A percentile compares a stretch with the other conserved stretches of the same genome.
phyloP scores from a whole-genome alignment of 2,113 vertebrate genomes.

The Thinocorus orbignyianus region DNA sequence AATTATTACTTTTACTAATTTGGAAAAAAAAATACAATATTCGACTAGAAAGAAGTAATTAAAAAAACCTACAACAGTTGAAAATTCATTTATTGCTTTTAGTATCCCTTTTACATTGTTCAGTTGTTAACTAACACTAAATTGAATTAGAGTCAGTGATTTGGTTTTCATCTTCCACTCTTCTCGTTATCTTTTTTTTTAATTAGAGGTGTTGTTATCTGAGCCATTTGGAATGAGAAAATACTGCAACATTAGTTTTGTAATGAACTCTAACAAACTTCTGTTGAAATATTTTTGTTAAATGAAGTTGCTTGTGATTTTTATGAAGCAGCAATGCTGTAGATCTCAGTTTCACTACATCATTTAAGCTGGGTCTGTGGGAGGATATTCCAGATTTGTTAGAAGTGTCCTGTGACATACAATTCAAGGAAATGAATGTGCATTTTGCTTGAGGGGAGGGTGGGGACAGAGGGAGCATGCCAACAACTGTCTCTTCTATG shows the following conservation, averaged over 20 bases:
- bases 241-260: neutral
- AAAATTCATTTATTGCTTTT: neutral
- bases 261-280: neutral
- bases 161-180: neutral
- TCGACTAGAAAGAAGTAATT: neutral
- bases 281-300: neutral
- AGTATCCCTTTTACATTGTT: neutral
- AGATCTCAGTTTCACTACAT: neutral
- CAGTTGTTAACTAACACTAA: neutral
- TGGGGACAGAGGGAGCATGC: neutral
- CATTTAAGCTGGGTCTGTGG: neutral
- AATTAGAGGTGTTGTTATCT: neutral
- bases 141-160: neutral
- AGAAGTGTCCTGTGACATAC: neutral
- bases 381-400: neutral
- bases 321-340: neutral
- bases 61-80: neutral
- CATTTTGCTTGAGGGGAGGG: rapidly evolving
- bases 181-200: neutral
- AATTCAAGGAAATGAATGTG: neutral
- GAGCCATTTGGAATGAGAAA: neutral
- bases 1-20: neutral
- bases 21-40: neutral
- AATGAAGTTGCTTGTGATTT: neutral
- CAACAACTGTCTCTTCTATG: neutral